Evolutionary conservation across 2,888 invertebrate species (phyloP), one percentile per base, ranked within the genome.

Genomic region (Cosmorhoe ocellata): DNA sequence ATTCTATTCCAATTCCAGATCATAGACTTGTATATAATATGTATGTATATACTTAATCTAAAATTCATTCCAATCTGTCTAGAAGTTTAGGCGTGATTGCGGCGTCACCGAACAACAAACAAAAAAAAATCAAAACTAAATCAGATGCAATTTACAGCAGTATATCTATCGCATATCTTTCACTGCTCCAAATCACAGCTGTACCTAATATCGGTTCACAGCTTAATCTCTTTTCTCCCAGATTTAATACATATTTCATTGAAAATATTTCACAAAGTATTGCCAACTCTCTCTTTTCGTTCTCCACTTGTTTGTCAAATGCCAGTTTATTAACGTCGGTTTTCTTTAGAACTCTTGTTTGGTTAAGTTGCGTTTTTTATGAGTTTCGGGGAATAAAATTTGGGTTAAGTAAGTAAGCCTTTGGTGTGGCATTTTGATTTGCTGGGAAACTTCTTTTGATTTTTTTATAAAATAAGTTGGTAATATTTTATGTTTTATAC

Each of bases 241-340:
- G 80, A 77, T 84, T 85, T 87, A 87, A 88, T 87, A 87, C 86
- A 83, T 85, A 87, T 88, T 87, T 85, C 83, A 87, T 87, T 85
- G 88, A 78, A n/a, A 79, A 84, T 84, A 84, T 83, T 83, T 78
- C 76, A 75, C 79, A 68, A 77, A 67, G 79, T 76, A 78, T 80
- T 79, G 76, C 78, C 24, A 4, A 18, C 18, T 73, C 71, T 31
- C 34, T 22, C 22, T 33, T 44, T 39, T 74, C 67, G 63, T 59
- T 56, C 56, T 50, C 61, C 67, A 63, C 68, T 75, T 81, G 80
- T 83, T 85, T 79, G 81, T 71, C 81, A 83, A 82, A 82, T 76
- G 76, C 64, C 74, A 70, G 80, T 81, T 84, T 83, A 84, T 86
- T 83, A 82, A 63, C 45, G 43, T 46, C 45, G 58, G 56, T 50